A percentile compares a stretch with the other conserved stretches of the same genome.
Conservation (phyloP, 2,888 invertebrate genomes). For the Leptinotarsa haldemani region DNA sequence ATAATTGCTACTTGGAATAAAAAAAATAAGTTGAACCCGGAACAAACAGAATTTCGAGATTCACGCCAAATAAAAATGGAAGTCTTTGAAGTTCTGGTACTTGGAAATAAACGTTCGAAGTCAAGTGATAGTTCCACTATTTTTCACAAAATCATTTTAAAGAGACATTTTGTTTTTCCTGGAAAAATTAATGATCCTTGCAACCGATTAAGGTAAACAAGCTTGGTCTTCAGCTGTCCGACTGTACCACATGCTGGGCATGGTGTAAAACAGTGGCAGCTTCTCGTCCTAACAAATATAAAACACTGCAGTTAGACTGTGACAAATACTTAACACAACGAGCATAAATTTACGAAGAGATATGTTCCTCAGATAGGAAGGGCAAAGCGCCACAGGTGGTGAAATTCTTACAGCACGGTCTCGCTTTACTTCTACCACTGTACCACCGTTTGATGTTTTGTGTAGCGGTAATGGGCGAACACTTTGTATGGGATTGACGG, state of each 20-base stretch:
- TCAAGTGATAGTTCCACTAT: no score
- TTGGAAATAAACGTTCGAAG: no score
- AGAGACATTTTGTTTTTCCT: background rate
- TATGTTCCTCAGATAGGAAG: constrained; percentile 61
- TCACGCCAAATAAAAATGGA: no score
- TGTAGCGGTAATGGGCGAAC: constrained; percentile 19
- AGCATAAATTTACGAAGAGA: constrained; percentile 64
- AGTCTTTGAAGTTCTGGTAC: no score
- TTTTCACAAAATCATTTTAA: no score
- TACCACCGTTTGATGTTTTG: constrained; percentile 15
- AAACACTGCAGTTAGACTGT: constrained; percentile 64
- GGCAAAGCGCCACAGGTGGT: constrained; percentile 53
- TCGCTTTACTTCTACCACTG: constrained; percentile 18
- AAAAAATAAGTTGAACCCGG: no score
- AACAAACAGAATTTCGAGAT: no score
- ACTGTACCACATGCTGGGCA: constrained; percentile 59
- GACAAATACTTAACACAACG: constrained; percentile 65
- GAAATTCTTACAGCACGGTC: constrained; percentile 44
- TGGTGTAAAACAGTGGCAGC: constrained; percentile 66
- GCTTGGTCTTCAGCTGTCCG: constrained; percentile 35
- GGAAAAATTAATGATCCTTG: background rate
- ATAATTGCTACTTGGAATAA: no score
- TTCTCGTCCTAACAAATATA: constrained; percentile 63
- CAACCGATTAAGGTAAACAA: background rate
- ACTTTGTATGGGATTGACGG: constrained; percentile 24